Base-by-base conservation (phyloP, 2,797 vertebrate species). In the Neosalanx taihuensis region DNA sequence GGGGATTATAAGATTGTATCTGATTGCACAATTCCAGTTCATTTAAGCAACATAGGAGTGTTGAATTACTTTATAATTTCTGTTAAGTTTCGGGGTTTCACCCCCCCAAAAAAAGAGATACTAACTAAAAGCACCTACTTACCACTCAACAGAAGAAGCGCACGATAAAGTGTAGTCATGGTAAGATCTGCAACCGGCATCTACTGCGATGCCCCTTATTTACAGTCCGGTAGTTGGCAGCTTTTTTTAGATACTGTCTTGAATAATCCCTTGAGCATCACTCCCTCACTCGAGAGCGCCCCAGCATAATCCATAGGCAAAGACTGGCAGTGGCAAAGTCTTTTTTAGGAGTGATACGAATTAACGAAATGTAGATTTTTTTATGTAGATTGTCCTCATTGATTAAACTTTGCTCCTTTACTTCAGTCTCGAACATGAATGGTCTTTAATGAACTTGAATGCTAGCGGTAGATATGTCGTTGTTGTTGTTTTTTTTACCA, bases 121-220 rank as follows among this genome's bases (percentile, higher is more conserved):
- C 53, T 6, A 29, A 31, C 26, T 35, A 35, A 69, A 68, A 20
- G 31, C 31, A 68, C 66, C n/a, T 37, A 68, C 91, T 88, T 74
- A 94, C 92, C 92, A 82, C 86, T 88, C 3, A 92, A 71, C 20
- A 93, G 76, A 23, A 94, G 81, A 67, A 93, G 77, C 56, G 85
- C 83, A 74, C 83, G 51, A 75, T 73, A 77, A 76, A 92, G 76
- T 3, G 71, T 75, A 76, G 85, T 64, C 90, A 92, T 92, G 85
- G 29, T 83, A 60, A 53, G 29, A 46, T 62, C 56, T 49, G 58
- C 70, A 85, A 81, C 76, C 83, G 76, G 75, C 73, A 66, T 76
- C 71, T 76, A 76, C 72, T 63, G 67, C 63, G 35, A 79, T 76
- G 72, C 56, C n/a, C 23, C 58, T 81, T 78, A 72, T 79, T 77